Percentiles rank a stretch among this genome's conserved stretches.
These are phyloP conservation scores for Agrochola lota DNA, from an alignment of 2,888 invertebrate species.

Conservation along the genomic window DNA sequence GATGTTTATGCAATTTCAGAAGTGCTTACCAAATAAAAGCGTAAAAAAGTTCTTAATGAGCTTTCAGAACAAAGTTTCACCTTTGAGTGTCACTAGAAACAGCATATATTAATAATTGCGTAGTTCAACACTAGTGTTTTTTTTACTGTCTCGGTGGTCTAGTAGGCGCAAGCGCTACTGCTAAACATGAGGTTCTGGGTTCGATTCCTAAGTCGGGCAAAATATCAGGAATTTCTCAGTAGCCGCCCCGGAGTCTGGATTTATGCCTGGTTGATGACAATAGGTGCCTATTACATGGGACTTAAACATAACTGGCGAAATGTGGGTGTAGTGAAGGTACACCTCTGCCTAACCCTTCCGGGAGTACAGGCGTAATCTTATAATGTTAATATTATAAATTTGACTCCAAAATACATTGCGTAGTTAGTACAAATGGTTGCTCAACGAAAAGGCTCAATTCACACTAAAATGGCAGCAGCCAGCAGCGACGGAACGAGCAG, in stretches of 20 bases:
- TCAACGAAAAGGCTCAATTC: slow-evolving; percentile 7
- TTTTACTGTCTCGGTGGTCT: background rate
- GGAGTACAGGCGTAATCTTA: background rate
- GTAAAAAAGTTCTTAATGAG: too few species aligned
- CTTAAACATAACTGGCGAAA: background rate
- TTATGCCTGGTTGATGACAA: background rate
- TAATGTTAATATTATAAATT: background rate
- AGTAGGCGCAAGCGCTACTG: background rate
- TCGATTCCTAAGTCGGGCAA: background rate
- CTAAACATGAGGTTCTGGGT: background rate
- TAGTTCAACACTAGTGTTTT: too few species aligned
- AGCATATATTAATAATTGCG: too few species aligned
- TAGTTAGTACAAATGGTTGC: slow-evolving; percentile 3
- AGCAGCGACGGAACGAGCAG: too few species aligned
- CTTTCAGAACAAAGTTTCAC: too few species aligned
- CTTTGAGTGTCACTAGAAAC: too few species aligned
- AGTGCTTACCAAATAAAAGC: too few species aligned
- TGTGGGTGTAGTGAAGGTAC: background rate
- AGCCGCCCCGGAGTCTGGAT: background rate
- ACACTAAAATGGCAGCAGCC: too few species aligned
- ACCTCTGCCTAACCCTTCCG: too few species aligned
- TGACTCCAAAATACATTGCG: background rate
- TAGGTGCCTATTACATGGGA: background rate
- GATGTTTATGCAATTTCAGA: too few species aligned
- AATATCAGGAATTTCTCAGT: background rate